Evolutionary conservation across 1,140 invertebrate genomes (phyloP).

Genomic region (Procambarus clarkii): DNA sequence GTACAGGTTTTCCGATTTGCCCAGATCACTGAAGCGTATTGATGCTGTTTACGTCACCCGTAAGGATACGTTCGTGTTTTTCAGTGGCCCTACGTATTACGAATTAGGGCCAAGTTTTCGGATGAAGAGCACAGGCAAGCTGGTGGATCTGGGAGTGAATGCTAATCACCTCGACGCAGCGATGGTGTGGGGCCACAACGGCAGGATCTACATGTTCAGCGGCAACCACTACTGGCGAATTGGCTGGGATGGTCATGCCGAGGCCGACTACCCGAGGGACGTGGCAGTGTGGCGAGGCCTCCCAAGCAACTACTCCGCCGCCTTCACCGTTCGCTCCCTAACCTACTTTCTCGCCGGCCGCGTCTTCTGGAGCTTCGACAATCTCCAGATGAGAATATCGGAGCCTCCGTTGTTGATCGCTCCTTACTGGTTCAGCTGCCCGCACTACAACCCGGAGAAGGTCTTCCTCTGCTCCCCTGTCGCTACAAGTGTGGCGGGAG

Average conservation of each 20-base stretch:
- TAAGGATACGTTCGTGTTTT: constrained; percentile 16
- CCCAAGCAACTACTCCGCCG: constrained; percentile 77
- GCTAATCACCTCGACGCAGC: constrained; percentile 82
- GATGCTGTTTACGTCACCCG: constrained; percentile 50
- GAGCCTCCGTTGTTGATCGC: constrained; percentile 84
- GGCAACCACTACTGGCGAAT: constrained; percentile 92
- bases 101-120: constrained; percentile 81
- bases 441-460: constrained; percentile 68
- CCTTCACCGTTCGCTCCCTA: constrained; percentile 79
- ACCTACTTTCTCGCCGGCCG: constrained; percentile 97
- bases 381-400: constrained; percentile 87
- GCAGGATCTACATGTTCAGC: constrained; percentile 80
- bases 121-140: constrained; percentile 88
- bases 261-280: constrained; percentile 79
- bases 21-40: not conserved
- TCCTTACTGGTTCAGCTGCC: constrained; percentile 89
- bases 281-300: constrained; percentile 79
- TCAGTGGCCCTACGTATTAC: constrained; percentile 31
- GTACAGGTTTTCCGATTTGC: not conserved
- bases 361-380: constrained; percentile 94
- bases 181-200: constrained; percentile 90
- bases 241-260: constrained; percentile 75
- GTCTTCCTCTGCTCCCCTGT: not conserved
- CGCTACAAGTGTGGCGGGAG: not conserved
- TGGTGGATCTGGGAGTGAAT: constrained; percentile 82